These are phyloP conservation scores for Malachius bipustulatus DNA, from an alignment of 2,888 invertebrate species.

Conservation along the genomic window DNA sequence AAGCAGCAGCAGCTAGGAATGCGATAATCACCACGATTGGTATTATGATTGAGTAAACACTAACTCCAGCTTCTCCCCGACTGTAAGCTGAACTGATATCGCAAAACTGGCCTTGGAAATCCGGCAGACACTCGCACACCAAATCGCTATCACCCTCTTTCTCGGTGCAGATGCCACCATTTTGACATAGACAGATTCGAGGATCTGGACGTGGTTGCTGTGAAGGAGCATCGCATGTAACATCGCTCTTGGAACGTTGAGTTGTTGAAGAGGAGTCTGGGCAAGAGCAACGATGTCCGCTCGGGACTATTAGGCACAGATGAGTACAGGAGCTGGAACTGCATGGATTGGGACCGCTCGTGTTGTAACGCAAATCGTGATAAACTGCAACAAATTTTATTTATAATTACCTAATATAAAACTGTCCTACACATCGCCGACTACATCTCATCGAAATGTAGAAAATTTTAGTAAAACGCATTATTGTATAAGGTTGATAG, in stretches of 20 bases:
- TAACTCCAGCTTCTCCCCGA: conserved; percentile 42
- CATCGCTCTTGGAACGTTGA: conserved; percentile 44
- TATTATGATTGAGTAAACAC: conserved; percentile 64
- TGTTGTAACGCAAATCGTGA: conserved; percentile 75
- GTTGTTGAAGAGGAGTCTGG: conserved; percentile 57
- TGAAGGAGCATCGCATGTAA: conserved; percentile 71
- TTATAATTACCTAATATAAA: background rate
- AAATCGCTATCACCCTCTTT: conserved; percentile 44
- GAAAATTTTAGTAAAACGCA: conserved; percentile 4
- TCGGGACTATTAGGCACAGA: conserved; percentile 82
- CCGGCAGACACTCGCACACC: conserved; percentile 59
- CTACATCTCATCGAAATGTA: background rate
- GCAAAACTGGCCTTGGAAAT: conserved; percentile 63
- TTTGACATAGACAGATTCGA: conserved; percentile 70
- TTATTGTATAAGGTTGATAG: background rate
- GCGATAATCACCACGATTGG: conserved; percentile 70
- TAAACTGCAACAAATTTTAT: conserved; percentile 46
- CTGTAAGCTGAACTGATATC: conserved; percentile 52
- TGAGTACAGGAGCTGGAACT: conserved; percentile 71
- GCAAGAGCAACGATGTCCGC: conserved; percentile 80
- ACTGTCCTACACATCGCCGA: background rate
- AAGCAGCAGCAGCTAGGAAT: conserved; percentile 58
- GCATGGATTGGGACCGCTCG: conserved; percentile 56
- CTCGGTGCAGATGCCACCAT: conserved; percentile 69
- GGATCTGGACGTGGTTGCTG: conserved; percentile 66